Conservation (phyloP, 2,113 vertebrate species). For the Lathamus discolor region DNA sequence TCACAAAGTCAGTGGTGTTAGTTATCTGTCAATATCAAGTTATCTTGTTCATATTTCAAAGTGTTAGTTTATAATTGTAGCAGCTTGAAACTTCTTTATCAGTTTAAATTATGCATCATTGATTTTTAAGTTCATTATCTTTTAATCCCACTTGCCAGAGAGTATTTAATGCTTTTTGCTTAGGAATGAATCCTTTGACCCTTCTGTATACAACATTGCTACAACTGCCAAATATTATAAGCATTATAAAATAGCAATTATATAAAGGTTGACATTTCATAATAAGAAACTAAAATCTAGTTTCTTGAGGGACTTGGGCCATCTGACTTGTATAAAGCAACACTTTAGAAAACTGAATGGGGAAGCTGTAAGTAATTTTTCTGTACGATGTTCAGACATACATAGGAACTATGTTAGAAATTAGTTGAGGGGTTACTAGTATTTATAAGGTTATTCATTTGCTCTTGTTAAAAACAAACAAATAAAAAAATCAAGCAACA, state of each 20-base stretch:
- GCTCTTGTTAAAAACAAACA: neutral
- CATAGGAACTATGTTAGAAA: neutral
- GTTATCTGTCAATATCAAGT: neutral
- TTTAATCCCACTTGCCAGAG: neutral
- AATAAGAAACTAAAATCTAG: neutral
- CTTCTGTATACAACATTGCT: neutral
- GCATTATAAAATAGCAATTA: neutral
- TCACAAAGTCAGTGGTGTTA: neutral
- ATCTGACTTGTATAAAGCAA: neutral
- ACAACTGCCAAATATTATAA: neutral
- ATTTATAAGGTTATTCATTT: neutral
- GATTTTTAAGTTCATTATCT: neutral
- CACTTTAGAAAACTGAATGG: neutral
- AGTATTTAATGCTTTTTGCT: neutral
- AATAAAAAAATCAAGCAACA: neutral
- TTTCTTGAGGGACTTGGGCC: neutral
- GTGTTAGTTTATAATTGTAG: neutral
- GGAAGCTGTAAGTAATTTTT: neutral
- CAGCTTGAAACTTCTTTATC: neutral
- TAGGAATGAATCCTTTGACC: constrained; percentile 10
- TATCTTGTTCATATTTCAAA: neutral
- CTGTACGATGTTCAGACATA: neutral
- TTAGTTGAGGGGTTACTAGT: neutral
- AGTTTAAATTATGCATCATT: neutral
- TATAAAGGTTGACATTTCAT: neutral